Base-by-base conservation (phyloP, 2,113 vertebrate genomes). In the Okapia johnstoni region DNA sequence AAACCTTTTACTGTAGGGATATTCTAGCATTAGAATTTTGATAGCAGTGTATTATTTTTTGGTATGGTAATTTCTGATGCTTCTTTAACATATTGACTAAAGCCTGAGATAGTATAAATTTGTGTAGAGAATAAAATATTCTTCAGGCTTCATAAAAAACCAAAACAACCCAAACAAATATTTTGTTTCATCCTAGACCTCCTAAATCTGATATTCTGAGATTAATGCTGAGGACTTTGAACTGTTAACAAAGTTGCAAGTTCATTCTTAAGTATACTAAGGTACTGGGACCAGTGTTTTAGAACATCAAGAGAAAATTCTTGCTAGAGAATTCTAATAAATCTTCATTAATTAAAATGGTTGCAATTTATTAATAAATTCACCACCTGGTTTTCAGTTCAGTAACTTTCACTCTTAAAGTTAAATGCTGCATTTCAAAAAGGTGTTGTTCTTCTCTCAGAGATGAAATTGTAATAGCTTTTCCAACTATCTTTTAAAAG, bases 401-500 rank as follows among this genome's bases (percentile, higher is more conserved):
- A 80, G 0, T 88, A 54, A 81, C n/a, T 58, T 96, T 90, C 7
- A 90, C 36, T 76, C 16, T 48, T 23, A 80, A 87, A 90, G 30
- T 76, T 90, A 76, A 95, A 54, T 26, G 54, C 8, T 36, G 4
- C 5, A 3, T 79, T 33, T 85, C 26, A 50, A 86, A 96, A 94
- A 61, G 85, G 48, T 70, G 5, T 90, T 80, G n/a, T 46, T 94
- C 21, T 76, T 88, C 19, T 66, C 33, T 77, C 25, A 79, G 70
- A 86, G 50, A 87, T 84, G 85, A 95, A 89, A 95, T 30, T 84
- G 52, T 90, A 36, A 63, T 79, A 28, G 60, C 28, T 93, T 85
- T 93, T 30, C 83, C 66, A 90, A 46, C 26, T 83, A 7, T 85
- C 73, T 93, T 88, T 81, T 81, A 95, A 94, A 97, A 95, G 85